Conservation (phyloP, 2,888 invertebrate genomes). For the Morpho helenor region DNA sequence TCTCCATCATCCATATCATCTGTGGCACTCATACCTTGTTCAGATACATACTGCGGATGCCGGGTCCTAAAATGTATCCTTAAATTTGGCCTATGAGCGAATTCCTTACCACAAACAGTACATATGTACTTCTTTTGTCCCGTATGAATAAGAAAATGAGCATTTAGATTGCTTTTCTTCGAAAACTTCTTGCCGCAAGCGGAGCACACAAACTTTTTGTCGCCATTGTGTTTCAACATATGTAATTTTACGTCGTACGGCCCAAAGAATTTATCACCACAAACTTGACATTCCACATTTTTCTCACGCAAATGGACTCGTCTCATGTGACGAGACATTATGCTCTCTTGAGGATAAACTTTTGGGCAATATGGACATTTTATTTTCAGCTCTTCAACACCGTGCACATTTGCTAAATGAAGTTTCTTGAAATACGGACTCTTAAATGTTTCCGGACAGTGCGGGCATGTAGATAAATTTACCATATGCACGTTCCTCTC, state of each 20-base stretch:
- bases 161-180: conserved; percentile 79
- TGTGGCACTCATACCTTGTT: conserved; percentile 25
- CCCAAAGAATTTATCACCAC: conserved; percentile 67
- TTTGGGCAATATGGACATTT: conserved; percentile 71
- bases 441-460: conserved; percentile 66
- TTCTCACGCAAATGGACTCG: conserved; percentile 75
- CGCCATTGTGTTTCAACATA: conserved; percentile 75
- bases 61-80: conserved; percentile 50
- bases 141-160: conserved; percentile 79
- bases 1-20: conserved; percentile 43
- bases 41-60: conserved; percentile 37
- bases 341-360: conserved; percentile 73
- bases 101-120: conserved; percentile 74
- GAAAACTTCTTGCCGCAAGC: conserved; percentile 80
- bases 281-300: conserved; percentile 66
- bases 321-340: conserved; percentile 80
- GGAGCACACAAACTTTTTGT: conserved; percentile 77
- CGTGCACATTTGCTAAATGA: conserved; percentile 64
- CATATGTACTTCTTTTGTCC: conserved; percentile 73
- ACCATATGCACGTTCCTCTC: conserved; percentile 65
- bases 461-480: conserved; percentile 58
- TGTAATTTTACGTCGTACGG: conserved; percentile 69
- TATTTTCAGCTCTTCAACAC: conserved; percentile 65
- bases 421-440: conserved; percentile 66
- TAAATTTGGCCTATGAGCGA: conserved; percentile 61